Conservation (phyloP, 92 coral and sea anemone species). For the Phymanthus crucifer region DNA sequence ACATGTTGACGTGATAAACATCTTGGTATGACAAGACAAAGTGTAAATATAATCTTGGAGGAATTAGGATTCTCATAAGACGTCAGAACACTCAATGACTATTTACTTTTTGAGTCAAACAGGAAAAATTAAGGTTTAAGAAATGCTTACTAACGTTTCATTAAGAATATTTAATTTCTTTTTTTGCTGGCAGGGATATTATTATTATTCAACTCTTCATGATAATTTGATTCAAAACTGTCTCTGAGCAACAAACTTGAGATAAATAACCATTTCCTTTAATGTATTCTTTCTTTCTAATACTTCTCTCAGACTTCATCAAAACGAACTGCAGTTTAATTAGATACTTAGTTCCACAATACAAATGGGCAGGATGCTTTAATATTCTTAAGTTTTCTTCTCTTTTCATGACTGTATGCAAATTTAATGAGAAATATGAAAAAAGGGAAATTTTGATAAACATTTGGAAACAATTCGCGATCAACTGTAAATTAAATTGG, state of each 20-base stretch:
- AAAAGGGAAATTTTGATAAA: neutral
- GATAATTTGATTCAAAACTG: neutral
- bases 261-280: neutral
- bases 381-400: neutral
- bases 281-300: neutral
- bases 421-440: neutral
- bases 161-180: neutral
- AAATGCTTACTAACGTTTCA: neutral
- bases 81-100: neutral
- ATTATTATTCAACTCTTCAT: neutral
- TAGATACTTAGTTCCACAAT: neutral
- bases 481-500: neutral
- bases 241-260: constrained; percentile 8
- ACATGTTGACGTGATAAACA: neutral
- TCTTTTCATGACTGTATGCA: neutral
- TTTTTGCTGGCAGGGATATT: neutral
- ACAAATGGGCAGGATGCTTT: neutral
- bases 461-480: neutral
- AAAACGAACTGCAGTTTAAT: neutral
- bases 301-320: neutral
- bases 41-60: neutral
- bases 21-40: neutral
- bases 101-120: constrained; percentile 1
- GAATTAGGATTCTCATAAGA: constrained; percentile 1
- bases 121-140: neutral